A percentile compares a stretch with the other conserved stretches of the same genome.
Evolutionary conservation across 2,113 vertebrate genomes (phyloP).

Genomic region (Trogon surrucura): DNA sequence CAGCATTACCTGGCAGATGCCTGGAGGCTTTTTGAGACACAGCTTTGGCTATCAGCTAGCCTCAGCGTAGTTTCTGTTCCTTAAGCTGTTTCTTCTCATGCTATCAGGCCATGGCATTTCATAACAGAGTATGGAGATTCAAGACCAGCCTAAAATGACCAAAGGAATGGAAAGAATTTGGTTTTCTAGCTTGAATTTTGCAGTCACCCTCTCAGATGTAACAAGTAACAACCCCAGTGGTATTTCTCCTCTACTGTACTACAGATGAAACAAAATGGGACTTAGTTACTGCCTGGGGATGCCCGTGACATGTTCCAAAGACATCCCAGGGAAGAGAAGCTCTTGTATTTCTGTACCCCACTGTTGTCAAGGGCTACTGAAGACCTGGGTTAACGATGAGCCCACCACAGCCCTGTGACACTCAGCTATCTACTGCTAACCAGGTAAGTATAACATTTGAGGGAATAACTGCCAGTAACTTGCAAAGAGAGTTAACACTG

Average conservation of each 20-base stretch:
- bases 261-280: not conserved
- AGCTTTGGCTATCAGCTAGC: not conserved
- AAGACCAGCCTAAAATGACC: not conserved
- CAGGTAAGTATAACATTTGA: not conserved
- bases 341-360: not conserved
- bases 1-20: not conserved
- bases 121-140: not conserved
- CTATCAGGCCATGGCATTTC: not conserved
- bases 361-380: not conserved
- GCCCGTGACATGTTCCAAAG: accelerated
- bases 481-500: not conserved
- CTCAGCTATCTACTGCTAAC: not conserved
- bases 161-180: not conserved
- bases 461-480: not conserved
- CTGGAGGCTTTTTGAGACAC: not conserved
- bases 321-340: not conserved
- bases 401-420: not conserved
- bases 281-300: not conserved
- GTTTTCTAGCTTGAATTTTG: not conserved
- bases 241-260: not conserved
- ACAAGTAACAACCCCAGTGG: not conserved
- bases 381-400: not conserved
- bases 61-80: not conserved
- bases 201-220: not conserved
- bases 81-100: not conserved